Conservation (phyloP, 2,888 invertebrate genomes). For the Erebia ligea region DNA sequence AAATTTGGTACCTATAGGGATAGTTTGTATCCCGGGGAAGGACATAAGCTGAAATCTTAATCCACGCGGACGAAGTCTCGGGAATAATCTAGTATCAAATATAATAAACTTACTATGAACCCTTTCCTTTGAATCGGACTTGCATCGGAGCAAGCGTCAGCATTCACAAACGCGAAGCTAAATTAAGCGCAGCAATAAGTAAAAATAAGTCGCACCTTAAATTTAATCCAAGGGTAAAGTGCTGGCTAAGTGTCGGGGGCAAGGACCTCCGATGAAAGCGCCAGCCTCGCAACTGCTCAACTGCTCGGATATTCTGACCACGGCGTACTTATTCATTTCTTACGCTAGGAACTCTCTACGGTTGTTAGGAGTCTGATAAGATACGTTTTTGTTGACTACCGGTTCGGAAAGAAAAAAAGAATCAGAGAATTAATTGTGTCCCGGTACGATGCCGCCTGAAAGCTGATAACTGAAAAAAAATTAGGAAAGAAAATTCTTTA, state of each 20-base stretch:
- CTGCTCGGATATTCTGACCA: background rate
- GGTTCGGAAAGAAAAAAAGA: no score
- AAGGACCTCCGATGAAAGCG: conserved; percentile 35
- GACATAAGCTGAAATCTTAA: no score
- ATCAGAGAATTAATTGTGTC: no score
- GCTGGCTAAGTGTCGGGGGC: conserved; percentile 25
- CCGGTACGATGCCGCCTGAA: no score
- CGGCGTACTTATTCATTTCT: conserved; percentile 7
- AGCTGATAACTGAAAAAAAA: no score
- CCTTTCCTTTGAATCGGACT: background rate
- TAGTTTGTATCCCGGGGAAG: no score
- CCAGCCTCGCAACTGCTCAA: conserved; percentile 24
- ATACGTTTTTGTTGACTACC: no score
- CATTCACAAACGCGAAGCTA: conserved; percentile 14
- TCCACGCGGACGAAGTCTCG: no score
- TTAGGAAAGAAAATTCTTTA: no score
- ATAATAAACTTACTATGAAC: background rate
- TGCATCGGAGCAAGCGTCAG: background rate
- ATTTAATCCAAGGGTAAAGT: conserved; percentile 32
- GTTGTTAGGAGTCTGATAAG: no score
- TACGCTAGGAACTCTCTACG: background rate
- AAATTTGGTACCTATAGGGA: no score
- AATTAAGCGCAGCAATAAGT: conserved; percentile 25
- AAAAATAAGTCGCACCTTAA: conserved; percentile 24
- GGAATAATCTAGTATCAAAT: no score